Base-by-base conservation (phyloP, 2,113 vertebrate genomes). In the Cygnus buccinator region DNA sequence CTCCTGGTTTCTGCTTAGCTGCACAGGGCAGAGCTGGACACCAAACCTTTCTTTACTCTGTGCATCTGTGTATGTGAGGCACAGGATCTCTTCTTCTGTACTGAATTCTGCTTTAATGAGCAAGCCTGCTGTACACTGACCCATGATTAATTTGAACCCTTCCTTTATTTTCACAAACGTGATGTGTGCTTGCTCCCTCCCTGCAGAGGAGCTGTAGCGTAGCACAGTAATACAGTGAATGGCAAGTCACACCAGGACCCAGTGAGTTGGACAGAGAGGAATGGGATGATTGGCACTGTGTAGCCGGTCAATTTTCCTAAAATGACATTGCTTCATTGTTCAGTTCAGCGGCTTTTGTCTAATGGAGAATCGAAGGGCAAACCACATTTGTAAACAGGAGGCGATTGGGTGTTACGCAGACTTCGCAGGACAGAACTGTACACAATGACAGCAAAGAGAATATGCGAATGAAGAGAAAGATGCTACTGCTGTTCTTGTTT, bases 161-260 rank as follows among this genome's bases (percentile, higher is more conserved):
- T 55, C 52, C 39, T 39, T 4, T 61, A 18, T 12, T 20, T 44
- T 87, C 22, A 25, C 48, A 12, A 25, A 50, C 48, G 3, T 0
- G 5, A 9, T 25, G 39, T 5, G 4, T 0, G 4, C 4, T 9
- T 2, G 1, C 4, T 0, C 21, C 3, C 33, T 25, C 54, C 54
- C 22, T 9, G n/a, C 11, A 67, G 29, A 84, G 28, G 14, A 77
- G 50, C 65, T 81, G 84, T 11, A 76, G 41, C 50, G 68, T n/a
- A 43, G 55, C 13, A 62, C 67, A 22, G 44, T 23, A 77, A 31
- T 37, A 23, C 43, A 48, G 43, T 37, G 33, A 80, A 44, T 14
- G 6, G 11, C 23, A 62, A 87, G 67, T 52, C 58, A 20, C 0
- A 0, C 35, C 48, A 74, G 48, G 39, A 29, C 14, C 17, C 19